Percentiles rank a stretch among this genome's conserved stretches.
Evolutionary conservation across 2,113 vertebrate species (phyloP).

Genomic region (Marcusenius ussheri): DNA sequence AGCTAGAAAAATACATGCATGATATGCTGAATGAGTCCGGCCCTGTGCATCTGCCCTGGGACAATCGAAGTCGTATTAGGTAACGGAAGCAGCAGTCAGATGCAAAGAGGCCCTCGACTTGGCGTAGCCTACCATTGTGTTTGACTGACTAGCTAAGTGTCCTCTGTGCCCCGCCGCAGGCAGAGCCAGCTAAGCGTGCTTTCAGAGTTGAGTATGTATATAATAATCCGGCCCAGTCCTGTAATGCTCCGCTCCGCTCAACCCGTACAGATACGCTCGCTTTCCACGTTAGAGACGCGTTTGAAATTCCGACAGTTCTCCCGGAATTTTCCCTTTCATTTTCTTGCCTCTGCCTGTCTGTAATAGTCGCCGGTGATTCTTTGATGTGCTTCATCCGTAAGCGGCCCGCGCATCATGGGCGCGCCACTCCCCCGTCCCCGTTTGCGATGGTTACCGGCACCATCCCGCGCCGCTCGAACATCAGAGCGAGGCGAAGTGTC

Average conservation of each 20-base stretch:
- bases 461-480: constrained; percentile 92
- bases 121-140: neutral
- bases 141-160: neutral
- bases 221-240: constrained; percentile 59
- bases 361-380: constrained; percentile 95
- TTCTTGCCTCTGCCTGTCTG: constrained; percentile 94
- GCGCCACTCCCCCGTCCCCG: constrained; percentile 59
- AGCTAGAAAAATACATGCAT: neutral
- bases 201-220: constrained; percentile 85
- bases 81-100: neutral
- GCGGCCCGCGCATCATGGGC: constrained; percentile 61
- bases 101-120: neutral
- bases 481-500: constrained; percentile 86
- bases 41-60: neutral
- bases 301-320: constrained; percentile 93
- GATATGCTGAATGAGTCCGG: neutral
- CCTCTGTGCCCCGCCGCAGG: neutral
- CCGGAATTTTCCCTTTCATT: constrained; percentile 93
- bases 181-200: constrained; percentile 76
- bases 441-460: constrained; percentile 91
- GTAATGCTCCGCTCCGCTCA: constrained; percentile 85
- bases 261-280: constrained; percentile 92
- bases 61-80: neutral
- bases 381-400: constrained; percentile 92
- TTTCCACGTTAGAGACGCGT: constrained; percentile 93